Base-by-base conservation (phyloP, 37 sponge, comb jelly and placozoan genomes). In the Crambe crambe region DNA sequence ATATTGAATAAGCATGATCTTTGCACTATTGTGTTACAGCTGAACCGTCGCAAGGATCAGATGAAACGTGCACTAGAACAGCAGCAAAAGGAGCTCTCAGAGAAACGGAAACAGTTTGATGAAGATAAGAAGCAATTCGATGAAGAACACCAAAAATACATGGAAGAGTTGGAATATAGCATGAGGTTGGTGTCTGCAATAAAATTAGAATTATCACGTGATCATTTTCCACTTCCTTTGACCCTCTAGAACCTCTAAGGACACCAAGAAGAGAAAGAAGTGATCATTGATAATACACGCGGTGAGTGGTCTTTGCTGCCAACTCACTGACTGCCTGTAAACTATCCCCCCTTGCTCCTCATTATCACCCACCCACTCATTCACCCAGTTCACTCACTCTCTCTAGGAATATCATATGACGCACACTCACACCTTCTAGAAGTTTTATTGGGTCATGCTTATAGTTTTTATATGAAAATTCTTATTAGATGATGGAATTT, bases 111-210 rank as follows among this genome's bases (percentile, higher is more conserved):
- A 42, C 90, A 96, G 79, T 94, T 96, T 75, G 92, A 89, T 26
- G 94, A 98, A 27, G 95, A 96, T 77, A 90, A 94, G 81, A 76
- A 60, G 56, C 67, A 68, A 21, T 94, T 96, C 78, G 96, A 98
- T 32, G 81, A 91, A 35, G 93, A 95, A 47, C 88, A 98, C 62
- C 91, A 93, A 63, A 69, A 79, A 4, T 87, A 85, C 88, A 61
- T 90, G 75, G 91, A 88, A 58, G 81, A 90, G 67, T 68, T 89
- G 72, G 90, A 89, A 58, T 59, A 56, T 10, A 63, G 66, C 40
- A 87, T 81, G 82, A 80, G 60, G 87, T 80, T 30, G 4, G 72
- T 3, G 30, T n/a, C 51, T 30, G 54, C 59, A 12, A 26, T 26
- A 18, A 31, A 17, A 31, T 65, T 47, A 12, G 12, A 47, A 6